Percentiles rank a stretch among this genome's conserved stretches.
Evolutionary conservation across 2,797 vertebrate genomes (phyloP).

Genomic region (Chloroceryle amazona): DNA sequence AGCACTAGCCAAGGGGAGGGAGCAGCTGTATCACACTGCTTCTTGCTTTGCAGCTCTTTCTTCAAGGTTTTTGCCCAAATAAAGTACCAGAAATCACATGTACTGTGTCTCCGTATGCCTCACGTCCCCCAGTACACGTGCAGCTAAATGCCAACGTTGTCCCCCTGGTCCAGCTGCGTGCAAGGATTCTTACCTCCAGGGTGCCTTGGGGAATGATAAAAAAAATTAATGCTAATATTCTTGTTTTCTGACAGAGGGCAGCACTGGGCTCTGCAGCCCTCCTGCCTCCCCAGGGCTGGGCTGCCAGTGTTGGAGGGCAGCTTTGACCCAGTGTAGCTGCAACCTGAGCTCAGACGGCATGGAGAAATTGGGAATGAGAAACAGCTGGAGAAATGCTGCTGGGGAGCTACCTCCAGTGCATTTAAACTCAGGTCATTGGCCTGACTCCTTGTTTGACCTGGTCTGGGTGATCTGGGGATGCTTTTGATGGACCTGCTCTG

Average conservation of each 20-base stretch:
- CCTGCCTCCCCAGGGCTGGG: fast-evolving
- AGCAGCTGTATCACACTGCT: background rate
- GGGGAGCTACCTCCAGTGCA: background rate
- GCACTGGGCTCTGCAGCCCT: background rate
- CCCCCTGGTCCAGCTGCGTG: fast-evolving
- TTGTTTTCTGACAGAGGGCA: background rate
- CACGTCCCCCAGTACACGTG: fast-evolving
- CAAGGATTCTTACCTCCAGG: background rate
- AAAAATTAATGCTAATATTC: background rate
- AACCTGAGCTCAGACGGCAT: fast-evolving
- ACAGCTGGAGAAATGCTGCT: background rate
- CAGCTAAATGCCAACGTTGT: background rate
- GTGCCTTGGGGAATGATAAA: fast-evolving
- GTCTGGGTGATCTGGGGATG: background rate
- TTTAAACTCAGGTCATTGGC: background rate
- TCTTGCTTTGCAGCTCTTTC: background rate
- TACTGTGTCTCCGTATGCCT: fast-evolving
- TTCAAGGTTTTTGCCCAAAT: background rate
- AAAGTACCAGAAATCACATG: background rate
- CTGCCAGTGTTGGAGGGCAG: background rate
- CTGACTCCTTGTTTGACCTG: background rate
- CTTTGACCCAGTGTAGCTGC: fast-evolving
- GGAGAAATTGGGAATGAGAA: background rate
- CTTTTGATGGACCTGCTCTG: background rate
- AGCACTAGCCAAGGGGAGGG: background rate